These are phyloP conservation scores for Gobionotothen gibberifrons DNA, from an alignment of 2,797 vertebrate genomes.

Conservation along the genomic window DNA sequence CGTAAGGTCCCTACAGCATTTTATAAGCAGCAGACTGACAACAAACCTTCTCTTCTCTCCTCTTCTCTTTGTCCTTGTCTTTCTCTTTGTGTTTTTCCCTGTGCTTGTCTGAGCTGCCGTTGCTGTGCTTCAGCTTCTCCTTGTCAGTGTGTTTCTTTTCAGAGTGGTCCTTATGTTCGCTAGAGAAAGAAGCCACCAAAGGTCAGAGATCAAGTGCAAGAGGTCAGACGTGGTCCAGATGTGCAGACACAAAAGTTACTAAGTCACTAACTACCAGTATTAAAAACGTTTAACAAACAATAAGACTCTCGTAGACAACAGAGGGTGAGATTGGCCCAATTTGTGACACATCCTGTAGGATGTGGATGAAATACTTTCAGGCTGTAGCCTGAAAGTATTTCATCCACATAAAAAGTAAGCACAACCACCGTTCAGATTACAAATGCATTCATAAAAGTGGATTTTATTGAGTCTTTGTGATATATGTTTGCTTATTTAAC, in stretches of 20 bases:
- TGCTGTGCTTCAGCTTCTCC: conserved; percentile 81
- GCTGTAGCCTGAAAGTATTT: conserved; percentile 23
- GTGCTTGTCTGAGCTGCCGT: conserved; percentile 91
- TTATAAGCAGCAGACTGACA: conserved; percentile 4
- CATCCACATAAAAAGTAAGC: conserved; percentile 31
- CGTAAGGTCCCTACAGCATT: neutral
- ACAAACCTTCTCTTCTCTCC: conserved; percentile 92
- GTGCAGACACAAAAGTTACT: conserved; percentile 18
- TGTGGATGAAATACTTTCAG: too few relatives aligned
- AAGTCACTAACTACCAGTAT: neutral
- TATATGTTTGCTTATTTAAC: conserved; percentile 20
- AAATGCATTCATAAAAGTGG: conserved; percentile 38
- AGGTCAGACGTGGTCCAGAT: conserved; percentile 34
- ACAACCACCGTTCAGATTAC: conserved; percentile 10
- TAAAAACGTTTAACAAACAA: conserved; percentile 8
- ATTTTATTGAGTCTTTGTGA: conserved; percentile 13
- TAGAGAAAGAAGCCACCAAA: conserved; percentile 68
- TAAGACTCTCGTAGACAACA: neutral
- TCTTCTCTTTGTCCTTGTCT: conserved; percentile 88
- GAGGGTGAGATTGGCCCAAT: neutral
- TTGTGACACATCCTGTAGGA: neutral
- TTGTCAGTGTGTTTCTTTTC: conserved; percentile 97
- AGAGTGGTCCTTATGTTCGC: conserved; percentile 93
- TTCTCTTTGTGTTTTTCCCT: conserved; percentile 87
- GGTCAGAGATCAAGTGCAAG: conserved; percentile 57